Conservation (phyloP, 2,113 vertebrate genomes). For the Calidris pugnax region DNA sequence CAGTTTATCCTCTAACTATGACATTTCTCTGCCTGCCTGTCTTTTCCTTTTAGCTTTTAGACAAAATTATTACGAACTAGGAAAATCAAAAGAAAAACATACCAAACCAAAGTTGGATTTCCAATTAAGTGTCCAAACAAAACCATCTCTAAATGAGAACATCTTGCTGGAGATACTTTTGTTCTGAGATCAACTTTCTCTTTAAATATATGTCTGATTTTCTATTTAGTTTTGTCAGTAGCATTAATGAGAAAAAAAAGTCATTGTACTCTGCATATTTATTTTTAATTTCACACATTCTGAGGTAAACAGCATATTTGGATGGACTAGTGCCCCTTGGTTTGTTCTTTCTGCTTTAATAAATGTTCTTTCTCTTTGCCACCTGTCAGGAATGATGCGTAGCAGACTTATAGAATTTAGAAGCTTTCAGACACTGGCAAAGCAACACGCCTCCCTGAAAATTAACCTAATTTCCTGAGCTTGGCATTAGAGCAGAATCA, state of each 20-base stretch:
- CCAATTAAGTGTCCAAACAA: neutral
- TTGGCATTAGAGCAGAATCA: neutral
- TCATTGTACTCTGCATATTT: neutral
- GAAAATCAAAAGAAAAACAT: neutral
- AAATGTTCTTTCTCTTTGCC: neutral
- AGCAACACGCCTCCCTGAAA: neutral
- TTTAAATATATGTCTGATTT: constrained; percentile 6
- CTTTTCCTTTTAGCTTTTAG: constrained; percentile 7
- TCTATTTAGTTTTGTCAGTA: neutral
- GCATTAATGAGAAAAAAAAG: neutral
- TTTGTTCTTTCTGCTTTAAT: neutral
- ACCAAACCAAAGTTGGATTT: neutral
- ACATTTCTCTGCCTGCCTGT: neutral
- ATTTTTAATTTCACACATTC: neutral
- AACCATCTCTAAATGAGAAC: neutral
- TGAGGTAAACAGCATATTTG: neutral
- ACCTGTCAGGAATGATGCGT: neutral
- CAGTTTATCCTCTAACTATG: constrained; percentile 24
- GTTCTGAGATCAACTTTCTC: neutral
- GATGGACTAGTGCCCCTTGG: neutral
- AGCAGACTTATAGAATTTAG: neutral
- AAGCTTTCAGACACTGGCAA: neutral
- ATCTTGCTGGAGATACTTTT: neutral
- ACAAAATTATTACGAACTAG: constrained; percentile 11
- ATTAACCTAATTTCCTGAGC: neutral